Base-by-base conservation (phyloP, 2,888 invertebrate genomes). In the Octonoba sinensis region DNA sequence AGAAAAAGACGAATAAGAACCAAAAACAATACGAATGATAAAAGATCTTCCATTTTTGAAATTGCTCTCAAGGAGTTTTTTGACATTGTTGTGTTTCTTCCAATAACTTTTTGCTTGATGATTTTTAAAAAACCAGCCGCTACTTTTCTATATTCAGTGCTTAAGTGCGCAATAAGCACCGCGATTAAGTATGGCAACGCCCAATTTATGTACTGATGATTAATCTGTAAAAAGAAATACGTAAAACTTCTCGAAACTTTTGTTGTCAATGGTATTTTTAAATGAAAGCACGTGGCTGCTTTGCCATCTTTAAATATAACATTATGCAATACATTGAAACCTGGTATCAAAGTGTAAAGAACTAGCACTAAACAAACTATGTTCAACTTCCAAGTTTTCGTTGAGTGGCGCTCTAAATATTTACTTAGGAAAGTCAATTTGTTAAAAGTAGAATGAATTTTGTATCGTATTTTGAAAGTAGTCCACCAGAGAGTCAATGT, bases 181-280 rank as follows among this genome's bases (percentile, higher is more conserved):
- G 56, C 56, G 0, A 44, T 51, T 3, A 71, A 16, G 16, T 78
- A 78, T 0, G 77, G 64, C 16, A 78, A 18, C 20, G 49, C 44
- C 77, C 77, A 78, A 57, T 78, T 78, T 11, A 71, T 36, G 3
- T 65, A 12, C 20, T 78, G 77, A 18, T 78, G 77, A 4, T 47
- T 65, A 4, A 56, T 65, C 36, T 78, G 77, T 13, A 78, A 65
- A 3, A 51, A 16, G 18, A 65, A 59, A 49, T 78, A 78, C 1
- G 51, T 20, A 4, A 56, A 13, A 8, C 46, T 12, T 57, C 57
- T 57, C 18, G 27, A 49, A 13, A n/a, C 22, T 46, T 71, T 71
- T 12, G 20, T 57, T 27, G 57, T 36, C 2, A 71, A 1, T 11
- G 77, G 77, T 1, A 78, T 65, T 47, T 57, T 12, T 4, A 71